Conservation (phyloP, 2,797 vertebrate species). For the Coluber constrictor region DNA sequence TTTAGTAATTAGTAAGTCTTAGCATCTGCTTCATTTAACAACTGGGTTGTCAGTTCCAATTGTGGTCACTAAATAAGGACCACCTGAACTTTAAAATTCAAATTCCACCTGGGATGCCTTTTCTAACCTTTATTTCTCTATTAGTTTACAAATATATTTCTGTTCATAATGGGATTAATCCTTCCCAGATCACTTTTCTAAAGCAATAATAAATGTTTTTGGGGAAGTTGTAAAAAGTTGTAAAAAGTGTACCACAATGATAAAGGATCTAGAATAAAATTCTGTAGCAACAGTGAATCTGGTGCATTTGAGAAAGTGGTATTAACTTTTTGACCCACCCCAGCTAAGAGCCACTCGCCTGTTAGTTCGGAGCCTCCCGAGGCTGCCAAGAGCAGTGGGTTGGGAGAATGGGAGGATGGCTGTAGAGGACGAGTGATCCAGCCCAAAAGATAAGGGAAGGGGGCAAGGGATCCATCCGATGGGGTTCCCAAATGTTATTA, state of each 20-base stretch:
- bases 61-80: not conserved
- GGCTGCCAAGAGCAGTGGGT: too few relatives aligned
- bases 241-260: not conserved
- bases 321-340: not conserved
- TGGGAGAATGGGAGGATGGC: too few relatives aligned
- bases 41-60: not conserved
- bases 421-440: too few relatives aligned
- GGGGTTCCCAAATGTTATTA: too few relatives aligned
- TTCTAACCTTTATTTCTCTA: not conserved
- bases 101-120: not conserved
- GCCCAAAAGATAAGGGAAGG: too few relatives aligned
- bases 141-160: not conserved
- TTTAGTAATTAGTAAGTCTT: not conserved
- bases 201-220: not conserved
- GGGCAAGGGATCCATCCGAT: too few relatives aligned
- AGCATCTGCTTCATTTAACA: not conserved
- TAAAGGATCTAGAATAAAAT: not conserved
- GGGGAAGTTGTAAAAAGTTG: not conserved
- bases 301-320: not conserved
- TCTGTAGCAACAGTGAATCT: not conserved
- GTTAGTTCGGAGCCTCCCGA: too few relatives aligned
- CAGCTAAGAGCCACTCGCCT: too few relatives aligned
- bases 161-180: not conserved
- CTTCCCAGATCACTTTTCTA: not conserved
- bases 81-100: not conserved